These are phyloP conservation scores for Ochotona curzoniae DNA, from an alignment of 2,113 vertebrate species.

Conservation along the genomic window DNA sequence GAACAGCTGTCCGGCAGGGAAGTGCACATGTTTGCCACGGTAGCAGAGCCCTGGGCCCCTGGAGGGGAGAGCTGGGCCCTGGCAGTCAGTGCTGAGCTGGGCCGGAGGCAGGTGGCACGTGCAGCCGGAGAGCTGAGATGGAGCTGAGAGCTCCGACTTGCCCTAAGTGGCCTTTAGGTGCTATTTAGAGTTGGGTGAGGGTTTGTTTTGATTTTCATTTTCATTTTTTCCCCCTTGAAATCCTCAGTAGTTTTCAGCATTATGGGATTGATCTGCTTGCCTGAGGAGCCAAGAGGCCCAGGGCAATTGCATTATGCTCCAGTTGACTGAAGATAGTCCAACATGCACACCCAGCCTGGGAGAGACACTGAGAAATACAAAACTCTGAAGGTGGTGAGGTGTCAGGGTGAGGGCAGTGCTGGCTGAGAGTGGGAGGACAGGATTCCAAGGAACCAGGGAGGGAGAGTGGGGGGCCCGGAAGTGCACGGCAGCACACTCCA, in stretches of 20 bases:
- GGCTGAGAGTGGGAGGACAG: background rate
- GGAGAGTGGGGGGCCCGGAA: background rate
- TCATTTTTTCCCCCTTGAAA: background rate
- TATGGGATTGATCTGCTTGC: background rate
- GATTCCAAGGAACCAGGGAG: background rate
- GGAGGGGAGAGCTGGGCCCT: background rate
- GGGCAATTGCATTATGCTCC: background rate
- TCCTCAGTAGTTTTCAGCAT: background rate
- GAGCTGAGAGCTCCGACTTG: background rate
- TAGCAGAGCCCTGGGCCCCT: too few relatives aligned
- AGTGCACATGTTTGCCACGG: too few relatives aligned
- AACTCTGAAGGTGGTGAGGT: background rate
- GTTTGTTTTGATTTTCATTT: too few relatives aligned
- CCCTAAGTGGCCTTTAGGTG: background rate
- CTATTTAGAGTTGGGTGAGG: background rate
- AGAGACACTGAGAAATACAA: background rate
- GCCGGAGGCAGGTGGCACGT: background rate
- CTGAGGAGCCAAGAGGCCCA: background rate
- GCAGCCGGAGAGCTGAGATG: too few relatives aligned
- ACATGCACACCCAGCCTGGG: conserved; percentile 27
- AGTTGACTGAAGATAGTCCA: background rate
- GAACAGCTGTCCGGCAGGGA: background rate
- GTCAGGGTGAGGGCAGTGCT: background rate
- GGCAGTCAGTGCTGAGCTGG: background rate
- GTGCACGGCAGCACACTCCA: background rate